Evolutionary conservation across 2,888 invertebrate species (phyloP), one percentile per base, ranked within the genome.

Genomic region (Clitarchus hookeri): DNA sequence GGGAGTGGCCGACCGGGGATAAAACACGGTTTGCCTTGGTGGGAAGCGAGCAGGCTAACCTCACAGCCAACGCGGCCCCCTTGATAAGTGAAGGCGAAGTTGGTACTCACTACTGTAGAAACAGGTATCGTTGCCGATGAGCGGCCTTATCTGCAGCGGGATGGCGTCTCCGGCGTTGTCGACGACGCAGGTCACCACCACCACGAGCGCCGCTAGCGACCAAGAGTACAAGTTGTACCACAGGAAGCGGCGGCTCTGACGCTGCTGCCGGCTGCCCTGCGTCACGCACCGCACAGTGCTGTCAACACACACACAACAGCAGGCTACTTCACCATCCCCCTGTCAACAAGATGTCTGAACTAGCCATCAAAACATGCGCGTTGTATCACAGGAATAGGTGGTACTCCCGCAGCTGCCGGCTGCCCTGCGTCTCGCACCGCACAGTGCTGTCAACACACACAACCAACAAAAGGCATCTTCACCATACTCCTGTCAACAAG

Each of bases 171-270:
- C 65, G n/a, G 65, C 65, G n/a, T 8, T 4, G 65, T 65, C 65
- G 8, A 11, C 65, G 19, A 23, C 65, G 12, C 11, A 65, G 65
- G 13, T 65, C 12, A 93, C 90, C 16, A 92, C 88, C 0, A 95
- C 94, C 78, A 96, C 90, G 0, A 93, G 65, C 6, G 94, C 89
- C 0, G 96, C 93, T 16, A 94, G 89, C 6, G 94, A 94, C 96
- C 96, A 96, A 0, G 96, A 95, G 90, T 96, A 96, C 1, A 94
- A 83, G 0, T 95, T 95, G 90, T 96, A 96, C 90, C 92, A 92
- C 4, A 94, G 86, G 90, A 96, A 95, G 87, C 94, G 86, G 2
- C 88, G 85, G 25, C 85, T 79, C 54, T 84, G 80, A 2, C 87
- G 44, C 80, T 84, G 44, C 54, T 84, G 80, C 80, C 85, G 65